A percentile compares a stretch with the other conserved stretches of the same genome.
Conservation (phyloP, 2,888 invertebrate species). For the Rutpela maculata region DNA sequence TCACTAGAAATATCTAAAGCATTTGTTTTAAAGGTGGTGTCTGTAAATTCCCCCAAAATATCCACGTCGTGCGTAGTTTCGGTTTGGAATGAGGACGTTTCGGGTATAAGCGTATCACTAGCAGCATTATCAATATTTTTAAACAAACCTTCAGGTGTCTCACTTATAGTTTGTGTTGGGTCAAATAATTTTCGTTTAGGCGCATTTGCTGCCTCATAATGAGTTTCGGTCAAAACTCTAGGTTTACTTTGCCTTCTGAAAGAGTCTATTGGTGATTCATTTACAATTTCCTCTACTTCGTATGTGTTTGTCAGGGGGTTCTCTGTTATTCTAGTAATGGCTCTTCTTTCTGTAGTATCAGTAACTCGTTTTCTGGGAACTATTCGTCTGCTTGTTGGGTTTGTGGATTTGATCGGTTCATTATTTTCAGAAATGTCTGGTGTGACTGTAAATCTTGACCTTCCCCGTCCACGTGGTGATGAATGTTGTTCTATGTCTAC, state of each 20-base stretch:
- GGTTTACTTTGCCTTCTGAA: constrained; percentile 62
- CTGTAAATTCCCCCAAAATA: constrained; percentile 44
- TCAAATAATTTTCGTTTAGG: constrained; percentile 43
- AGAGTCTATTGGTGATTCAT: constrained; percentile 68
- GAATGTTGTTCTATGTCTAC: constrained; percentile 60
- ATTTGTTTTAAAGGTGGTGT: constrained; percentile 48
- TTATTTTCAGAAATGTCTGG: constrained; percentile 64
- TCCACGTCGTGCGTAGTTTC: constrained; percentile 45
- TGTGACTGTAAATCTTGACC: constrained; percentile 67
- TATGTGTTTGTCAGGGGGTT: constrained; percentile 58
- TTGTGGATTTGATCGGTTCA: constrained; percentile 47
- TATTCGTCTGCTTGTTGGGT: constrained; percentile 52
- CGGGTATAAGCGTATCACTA: constrained; percentile 35
- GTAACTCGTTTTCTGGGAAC: constrained; percentile 60
- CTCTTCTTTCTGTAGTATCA: constrained; percentile 53
- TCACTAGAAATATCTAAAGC: constrained; percentile 50
- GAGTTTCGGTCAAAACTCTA: constrained; percentile 67
- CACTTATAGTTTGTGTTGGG: constrained; percentile 9
- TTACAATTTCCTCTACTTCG: constrained; percentile 70
- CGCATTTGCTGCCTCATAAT: constrained; percentile 65
- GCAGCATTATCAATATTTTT: constrained; percentile 28
- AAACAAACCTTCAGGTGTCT: constrained; percentile 48
- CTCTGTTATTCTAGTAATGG: constrained; percentile 47
- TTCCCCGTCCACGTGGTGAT: constrained; percentile 66
- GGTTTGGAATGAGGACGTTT: constrained; percentile 46